phyloP scores from a whole-genome alignment of 2,888 invertebrate species.

The Drosophila nigritarsus region DNA sequence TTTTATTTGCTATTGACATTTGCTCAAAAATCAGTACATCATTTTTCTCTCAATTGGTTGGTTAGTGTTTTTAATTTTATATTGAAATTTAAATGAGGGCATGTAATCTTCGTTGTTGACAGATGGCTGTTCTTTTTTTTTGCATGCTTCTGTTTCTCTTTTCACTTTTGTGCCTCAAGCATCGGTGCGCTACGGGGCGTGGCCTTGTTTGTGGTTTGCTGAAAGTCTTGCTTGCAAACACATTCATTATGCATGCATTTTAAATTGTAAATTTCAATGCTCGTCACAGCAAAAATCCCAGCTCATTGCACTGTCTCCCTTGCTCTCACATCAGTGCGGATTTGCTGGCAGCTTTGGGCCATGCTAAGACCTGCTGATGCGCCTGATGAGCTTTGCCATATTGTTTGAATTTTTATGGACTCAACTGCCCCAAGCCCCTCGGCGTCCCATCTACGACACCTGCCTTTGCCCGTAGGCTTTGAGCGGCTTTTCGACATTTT shows the following conservation, averaged over 20 bases:
- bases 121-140: slow-evolving; percentile 4
- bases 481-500: slow-evolving; percentile 46
- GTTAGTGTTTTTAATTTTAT: background rate
- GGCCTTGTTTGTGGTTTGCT: slow-evolving; percentile 50
- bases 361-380: slow-evolving; percentile 69
- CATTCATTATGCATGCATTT: slow-evolving; percentile 77
- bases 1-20: background rate
- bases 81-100: background rate
- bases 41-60: background rate
- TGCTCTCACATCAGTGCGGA: slow-evolving; percentile 32
- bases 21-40: background rate
- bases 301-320: background rate
- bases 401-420: slow-evolving; percentile 73
- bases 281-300: slow-evolving; percentile 21
- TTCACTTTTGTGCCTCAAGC: slow-evolving; percentile 18
- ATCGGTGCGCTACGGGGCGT: slow-evolving; percentile 35
- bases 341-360: slow-evolving; percentile 60
- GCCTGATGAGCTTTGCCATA: slow-evolving; percentile 73
- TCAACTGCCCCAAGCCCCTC: slow-evolving; percentile 15
- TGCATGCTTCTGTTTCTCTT: slow-evolving; percentile 5
- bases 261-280: slow-evolving; percentile 76
- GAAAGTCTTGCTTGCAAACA: slow-evolving; percentile 69
- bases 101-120: background rate
- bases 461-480: slow-evolving; percentile 9
- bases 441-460: slow-evolving; percentile 7